These are phyloP conservation scores for Sternotherus odoratus DNA, from an alignment of 2,797 vertebrate species.

Conservation along the genomic window DNA sequence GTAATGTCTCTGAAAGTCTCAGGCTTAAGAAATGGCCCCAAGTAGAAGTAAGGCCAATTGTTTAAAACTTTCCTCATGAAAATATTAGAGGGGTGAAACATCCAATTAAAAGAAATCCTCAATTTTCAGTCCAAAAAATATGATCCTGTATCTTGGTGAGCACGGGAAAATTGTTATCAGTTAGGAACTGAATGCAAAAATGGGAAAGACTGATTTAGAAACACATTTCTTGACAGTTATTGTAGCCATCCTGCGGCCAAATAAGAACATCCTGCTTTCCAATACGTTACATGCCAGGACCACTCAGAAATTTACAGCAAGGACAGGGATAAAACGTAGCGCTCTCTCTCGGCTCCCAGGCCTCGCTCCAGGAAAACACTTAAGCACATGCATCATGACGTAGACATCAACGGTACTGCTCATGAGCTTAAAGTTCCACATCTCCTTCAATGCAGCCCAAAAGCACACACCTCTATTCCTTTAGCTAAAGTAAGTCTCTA, in stretches of 20 bases:
- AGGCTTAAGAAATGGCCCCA: background rate
- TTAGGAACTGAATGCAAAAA: background rate
- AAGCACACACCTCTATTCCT: background rate
- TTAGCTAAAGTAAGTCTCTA: background rate
- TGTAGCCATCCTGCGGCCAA: background rate
- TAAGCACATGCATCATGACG: rapidly evolving
- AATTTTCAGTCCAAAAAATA: background rate
- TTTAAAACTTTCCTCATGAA: background rate
- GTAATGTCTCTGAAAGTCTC: background rate
- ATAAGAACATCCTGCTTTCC: rapidly evolving
- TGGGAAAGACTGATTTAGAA: background rate
- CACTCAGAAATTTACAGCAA: background rate
- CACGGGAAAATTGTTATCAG: background rate
- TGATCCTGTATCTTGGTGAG: background rate
- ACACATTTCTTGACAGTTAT: background rate
- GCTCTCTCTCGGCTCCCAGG: background rate
- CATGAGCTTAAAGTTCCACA: rapidly evolving
- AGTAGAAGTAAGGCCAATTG: background rate
- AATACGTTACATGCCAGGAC: rapidly evolving
- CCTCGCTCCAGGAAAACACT: background rate
- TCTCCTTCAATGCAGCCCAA: background rate
- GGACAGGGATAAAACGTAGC: background rate
- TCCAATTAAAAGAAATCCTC: background rate
- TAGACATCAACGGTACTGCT: rapidly evolving
- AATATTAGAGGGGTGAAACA: background rate